phyloP scores from a whole-genome alignment of 1,140 invertebrate species.

The Drosophila ambigua region DNA sequence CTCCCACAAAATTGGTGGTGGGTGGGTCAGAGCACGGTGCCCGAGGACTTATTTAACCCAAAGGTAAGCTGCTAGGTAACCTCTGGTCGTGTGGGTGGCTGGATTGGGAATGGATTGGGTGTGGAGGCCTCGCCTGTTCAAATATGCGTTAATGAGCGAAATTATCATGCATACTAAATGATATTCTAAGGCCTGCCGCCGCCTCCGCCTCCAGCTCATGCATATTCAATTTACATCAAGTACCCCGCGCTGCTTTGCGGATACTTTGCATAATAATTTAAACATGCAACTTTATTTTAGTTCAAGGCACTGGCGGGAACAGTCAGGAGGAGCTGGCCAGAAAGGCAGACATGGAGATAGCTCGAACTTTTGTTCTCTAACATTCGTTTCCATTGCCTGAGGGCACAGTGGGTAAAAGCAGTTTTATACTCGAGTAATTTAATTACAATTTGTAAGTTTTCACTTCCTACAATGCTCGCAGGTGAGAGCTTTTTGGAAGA shows the following conservation, averaged over 20 bases:
- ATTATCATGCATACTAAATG: conserved; percentile 77
- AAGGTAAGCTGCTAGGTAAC: conserved; percentile 33
- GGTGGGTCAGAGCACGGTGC: conserved; percentile 3
- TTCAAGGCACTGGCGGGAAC: conserved; percentile 11
- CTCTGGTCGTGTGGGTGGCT: conserved; percentile 3
- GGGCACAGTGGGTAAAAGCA: conserved; percentile 9
- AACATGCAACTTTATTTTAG: conserved; percentile 51
- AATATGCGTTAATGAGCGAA: conserved; percentile 80
- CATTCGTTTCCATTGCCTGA: background rate
- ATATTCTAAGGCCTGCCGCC: conserved; percentile 27
- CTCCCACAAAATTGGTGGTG: background rate
- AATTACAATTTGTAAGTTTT: background rate
- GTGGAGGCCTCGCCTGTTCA: conserved; percentile 42
- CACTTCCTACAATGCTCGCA: too few species aligned
- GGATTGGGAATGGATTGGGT: too few species aligned
- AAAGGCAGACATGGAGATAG: conserved; percentile 34
- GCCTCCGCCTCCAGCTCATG: conserved; percentile 33
- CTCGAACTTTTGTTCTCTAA: conserved; percentile 29
- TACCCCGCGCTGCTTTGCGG: conserved; percentile 42
- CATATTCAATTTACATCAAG: conserved; percentile 72
- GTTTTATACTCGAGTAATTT: conserved; percentile 1
- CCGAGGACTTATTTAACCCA: conserved; percentile 43
- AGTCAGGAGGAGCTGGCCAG: background rate
- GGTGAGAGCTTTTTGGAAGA: too few species aligned
- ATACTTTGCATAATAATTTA: conserved; percentile 65